Evolutionary conservation across 2,888 invertebrate genomes (phyloP).

Genomic region (Nycteola revayana): DNA sequence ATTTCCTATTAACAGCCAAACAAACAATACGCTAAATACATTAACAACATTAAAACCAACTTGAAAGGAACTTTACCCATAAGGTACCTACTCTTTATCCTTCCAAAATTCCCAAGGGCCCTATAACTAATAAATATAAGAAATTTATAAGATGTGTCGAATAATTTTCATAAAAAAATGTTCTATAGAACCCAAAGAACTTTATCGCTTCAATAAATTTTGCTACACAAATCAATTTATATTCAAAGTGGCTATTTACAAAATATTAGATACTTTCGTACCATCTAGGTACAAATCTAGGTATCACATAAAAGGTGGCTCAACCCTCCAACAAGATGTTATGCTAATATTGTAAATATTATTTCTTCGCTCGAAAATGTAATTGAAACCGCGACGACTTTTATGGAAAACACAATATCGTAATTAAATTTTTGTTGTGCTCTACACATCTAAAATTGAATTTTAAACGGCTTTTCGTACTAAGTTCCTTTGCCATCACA

Average conservation of each 20-base stretch:
- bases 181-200: conserved; percentile 13
- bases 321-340: conserved; percentile 17
- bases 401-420: conserved; percentile 13
- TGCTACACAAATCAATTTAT: conserved; percentile 1
- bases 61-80: too few species aligned
- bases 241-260: conserved; percentile 9
- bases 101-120: conserved; percentile 23
- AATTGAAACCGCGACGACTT: conserved; percentile 24
- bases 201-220: conserved; percentile 16
- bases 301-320: conserved; percentile 11
- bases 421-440: conserved; percentile 24
- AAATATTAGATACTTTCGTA: conserved; percentile 16
- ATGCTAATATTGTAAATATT: conserved; percentile 30
- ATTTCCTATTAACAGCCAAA: too few species aligned
- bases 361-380: conserved; percentile 26
- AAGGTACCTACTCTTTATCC: conserved; percentile 28
- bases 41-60: too few species aligned
- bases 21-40: too few species aligned
- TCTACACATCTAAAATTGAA: conserved; percentile 23
- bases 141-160: conserved; percentile 27
- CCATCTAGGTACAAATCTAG: conserved; percentile 4
- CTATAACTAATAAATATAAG: conserved; percentile 30
- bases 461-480: conserved; percentile 23
- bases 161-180: conserved; percentile 20
- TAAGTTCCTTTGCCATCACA: conserved; percentile 23